These are phyloP conservation scores for Tinamus major DNA, from an alignment of 2,797 vertebrate genomes.

Conservation along the genomic window DNA sequence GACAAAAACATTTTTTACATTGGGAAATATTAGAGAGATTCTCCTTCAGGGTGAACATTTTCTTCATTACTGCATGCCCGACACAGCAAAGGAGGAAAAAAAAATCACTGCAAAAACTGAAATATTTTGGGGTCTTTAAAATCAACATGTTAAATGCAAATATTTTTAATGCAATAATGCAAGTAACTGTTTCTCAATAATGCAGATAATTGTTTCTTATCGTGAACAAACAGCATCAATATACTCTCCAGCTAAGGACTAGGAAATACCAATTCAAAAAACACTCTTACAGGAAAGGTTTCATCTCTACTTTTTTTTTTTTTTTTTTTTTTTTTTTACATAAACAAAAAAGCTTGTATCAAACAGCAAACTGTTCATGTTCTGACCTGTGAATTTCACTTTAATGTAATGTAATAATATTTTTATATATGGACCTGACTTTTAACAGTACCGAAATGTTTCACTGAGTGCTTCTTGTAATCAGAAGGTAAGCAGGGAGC, in stretches of 20 bases:
- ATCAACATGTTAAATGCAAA: background rate
- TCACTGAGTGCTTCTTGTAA: background rate
- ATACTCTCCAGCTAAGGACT: background rate
- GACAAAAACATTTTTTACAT: background rate
- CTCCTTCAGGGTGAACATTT: background rate
- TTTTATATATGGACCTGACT: background rate
- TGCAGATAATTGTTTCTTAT: background rate
- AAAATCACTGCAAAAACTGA: background rate
- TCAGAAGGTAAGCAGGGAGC: conserved; percentile 7
- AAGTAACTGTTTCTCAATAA: background rate
- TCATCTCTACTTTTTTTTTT: background rate
- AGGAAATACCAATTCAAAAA: background rate
- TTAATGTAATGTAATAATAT: background rate
- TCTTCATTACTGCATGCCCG: background rate
- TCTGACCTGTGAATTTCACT: background rate
- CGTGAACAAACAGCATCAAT: background rate
- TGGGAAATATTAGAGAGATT: background rate
- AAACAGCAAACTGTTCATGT: background rate
- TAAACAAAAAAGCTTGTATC: no score
- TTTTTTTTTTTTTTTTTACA: background rate
- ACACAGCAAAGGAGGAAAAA: background rate
- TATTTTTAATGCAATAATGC: background rate
- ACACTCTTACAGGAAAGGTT: background rate
- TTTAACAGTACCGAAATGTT: background rate
- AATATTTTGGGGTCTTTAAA: background rate